A percentile compares a stretch with the other conserved stretches of the same genome.
Evolutionary conservation across 2,888 invertebrate species (phyloP).

Genomic region (Tetragonisca angustula): DNA sequence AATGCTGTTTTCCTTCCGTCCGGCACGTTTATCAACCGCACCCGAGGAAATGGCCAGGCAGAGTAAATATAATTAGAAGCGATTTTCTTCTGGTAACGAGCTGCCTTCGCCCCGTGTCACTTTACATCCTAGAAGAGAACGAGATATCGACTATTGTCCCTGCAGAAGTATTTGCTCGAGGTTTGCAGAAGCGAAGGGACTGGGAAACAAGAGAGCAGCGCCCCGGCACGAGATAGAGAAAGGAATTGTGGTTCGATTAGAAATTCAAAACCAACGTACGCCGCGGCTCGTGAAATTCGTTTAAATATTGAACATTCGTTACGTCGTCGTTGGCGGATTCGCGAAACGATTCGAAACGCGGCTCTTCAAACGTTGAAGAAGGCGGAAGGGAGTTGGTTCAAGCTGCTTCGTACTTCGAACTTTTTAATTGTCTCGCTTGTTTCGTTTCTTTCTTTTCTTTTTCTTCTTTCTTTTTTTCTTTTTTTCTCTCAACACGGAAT

Average conservation of each 20-base stretch:
- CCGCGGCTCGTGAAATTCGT: neutral
- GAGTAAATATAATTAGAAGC: constrained; percentile 44
- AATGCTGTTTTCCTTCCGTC: constrained; percentile 8
- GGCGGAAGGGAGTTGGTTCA: neutral
- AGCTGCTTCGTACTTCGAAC: neutral
- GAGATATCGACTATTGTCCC: constrained; percentile 30
- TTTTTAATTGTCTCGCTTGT: neutral
- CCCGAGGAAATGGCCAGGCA: constrained; percentile 1
- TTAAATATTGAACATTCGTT: no score
- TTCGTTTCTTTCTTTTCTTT: neutral
- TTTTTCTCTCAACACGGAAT: neutral
- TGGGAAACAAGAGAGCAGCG: neutral
- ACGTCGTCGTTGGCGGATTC: neutral
- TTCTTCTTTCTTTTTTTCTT: no score
- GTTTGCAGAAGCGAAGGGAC: neutral
- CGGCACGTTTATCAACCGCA: constrained; percentile 12
- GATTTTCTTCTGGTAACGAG: constrained; percentile 36
- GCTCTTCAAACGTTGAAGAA: neutral
- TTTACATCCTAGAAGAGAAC: constrained; percentile 18
- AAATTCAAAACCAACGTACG: neutral
- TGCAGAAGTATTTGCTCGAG: constrained; percentile 28
- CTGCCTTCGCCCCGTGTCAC: constrained; percentile 5
- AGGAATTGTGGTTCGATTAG: constrained; percentile 14
- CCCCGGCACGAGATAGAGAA: neutral
- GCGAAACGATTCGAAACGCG: neutral